Evolutionary conservation across 2,888 invertebrate genomes (phyloP), one percentile per base, ranked within the genome.

Genomic region (Drosophila quinaria): DNA sequence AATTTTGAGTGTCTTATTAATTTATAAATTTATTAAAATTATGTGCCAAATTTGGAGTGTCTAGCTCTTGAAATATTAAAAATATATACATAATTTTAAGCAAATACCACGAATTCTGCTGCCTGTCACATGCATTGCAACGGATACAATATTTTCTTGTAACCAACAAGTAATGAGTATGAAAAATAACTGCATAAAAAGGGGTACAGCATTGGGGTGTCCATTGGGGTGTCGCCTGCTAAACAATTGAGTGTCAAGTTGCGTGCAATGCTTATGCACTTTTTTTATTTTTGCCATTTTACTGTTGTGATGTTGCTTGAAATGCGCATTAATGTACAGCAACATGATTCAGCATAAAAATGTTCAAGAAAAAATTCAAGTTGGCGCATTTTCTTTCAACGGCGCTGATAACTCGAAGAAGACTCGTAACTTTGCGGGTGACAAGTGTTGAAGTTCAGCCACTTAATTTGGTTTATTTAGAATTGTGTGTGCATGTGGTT

Each of bases 191-290:
- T 68, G 50, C 35, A 68, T n/a, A 35, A 64, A 19, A 6, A 49
- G 39, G 44, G 25, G 5, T n/a, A 15, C 41, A 33, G 41, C 41
- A 41, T 15, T 39, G 25, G 25, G 52, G 42, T 42, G 42, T 42
- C 19, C 13, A 17, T 11, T 41, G 37, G 39, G 39, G 19, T 39
- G 29, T 52, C 66, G 6, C 37, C 6, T 8, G 37, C 37, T 44
- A 54, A 65, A 82, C 85, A 81, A 77, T 79, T 74, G 84, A 78
- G 87, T 81, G 85, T 83, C 83, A 74, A 70, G 87, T 81, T 87
- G 78, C 79, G 64, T 72, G 50, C 71, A 78, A 55, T 74, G 63
- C 66, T 63, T 78, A 69, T 76, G 70, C 71, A 71, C 71, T 65
- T 80, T 64, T 65, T 65, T 61, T 29, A 35, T 29, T 17, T 5